phyloP scores from a whole-genome alignment of 30 jellyfish, hydroid and myxozoan species.

The Morbakka virulenta region DNA sequence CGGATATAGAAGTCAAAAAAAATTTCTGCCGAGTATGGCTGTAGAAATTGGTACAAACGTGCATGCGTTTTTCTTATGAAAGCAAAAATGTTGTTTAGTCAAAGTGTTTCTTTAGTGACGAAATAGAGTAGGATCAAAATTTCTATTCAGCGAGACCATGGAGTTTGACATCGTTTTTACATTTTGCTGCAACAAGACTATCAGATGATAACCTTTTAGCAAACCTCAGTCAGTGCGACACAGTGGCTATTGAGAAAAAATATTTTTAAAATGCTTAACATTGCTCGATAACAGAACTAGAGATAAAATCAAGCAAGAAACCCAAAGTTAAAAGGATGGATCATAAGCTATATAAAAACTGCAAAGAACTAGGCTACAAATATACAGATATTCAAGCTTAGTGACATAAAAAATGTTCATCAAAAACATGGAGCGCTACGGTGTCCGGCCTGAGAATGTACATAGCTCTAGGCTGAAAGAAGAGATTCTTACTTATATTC shows the following conservation, averaged over 20 bases:
- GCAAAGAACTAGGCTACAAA: background rate
- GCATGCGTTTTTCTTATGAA: background rate
- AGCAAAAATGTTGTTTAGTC: background rate
- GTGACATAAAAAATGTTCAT: background rate
- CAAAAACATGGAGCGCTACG: background rate
- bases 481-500: constrained; percentile 1
- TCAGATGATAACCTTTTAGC: constrained; percentile 35
- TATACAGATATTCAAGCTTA: constrained; percentile 14
- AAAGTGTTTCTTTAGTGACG: constrained; percentile 30
- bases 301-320: background rate
- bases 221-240: constrained; percentile 31
- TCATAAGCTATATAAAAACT: background rate
- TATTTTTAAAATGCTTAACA: constrained; percentile 19
- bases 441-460: constrained; percentile 13
- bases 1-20: no score
- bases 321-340: constrained; percentile 1
- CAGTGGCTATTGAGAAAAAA: constrained; percentile 22
- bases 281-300: constrained; percentile 23
- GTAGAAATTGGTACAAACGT: no score
- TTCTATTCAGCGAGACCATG: constrained; percentile 2
- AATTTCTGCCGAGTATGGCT: no score
- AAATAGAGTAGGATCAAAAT: background rate
- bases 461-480: constrained; percentile 36
- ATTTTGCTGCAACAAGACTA: constrained; percentile 13
- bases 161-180: background rate